Percentiles rank a stretch among this genome's conserved stretches.
phyloP scores from a whole-genome alignment of 2,888 invertebrate genomes.

The Emmelina monodactyla region DNA sequence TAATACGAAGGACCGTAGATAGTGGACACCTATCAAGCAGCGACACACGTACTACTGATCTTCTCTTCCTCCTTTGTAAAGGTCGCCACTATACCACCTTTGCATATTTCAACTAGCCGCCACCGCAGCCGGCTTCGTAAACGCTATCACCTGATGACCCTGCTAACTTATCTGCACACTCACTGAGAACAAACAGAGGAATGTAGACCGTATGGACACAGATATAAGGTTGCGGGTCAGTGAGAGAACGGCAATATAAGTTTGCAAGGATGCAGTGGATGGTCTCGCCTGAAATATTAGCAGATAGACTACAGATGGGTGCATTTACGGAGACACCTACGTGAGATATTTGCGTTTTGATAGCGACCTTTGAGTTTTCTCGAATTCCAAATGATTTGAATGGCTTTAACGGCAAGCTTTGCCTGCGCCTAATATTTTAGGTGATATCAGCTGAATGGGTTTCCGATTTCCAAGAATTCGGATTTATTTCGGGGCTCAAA shows the following conservation, averaged over 20 bases:
- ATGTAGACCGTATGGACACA: background rate
- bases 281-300: slow-evolving; percentile 54
- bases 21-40: no score
- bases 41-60: slow-evolving; percentile 4
- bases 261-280: slow-evolving; percentile 25
- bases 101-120: slow-evolving; percentile 58
- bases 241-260: slow-evolving; percentile 10
- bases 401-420: slow-evolving; percentile 8
- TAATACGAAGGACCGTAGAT: no score
- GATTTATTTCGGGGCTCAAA: no score
- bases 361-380: slow-evolving; percentile 39
- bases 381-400: slow-evolving; percentile 5
- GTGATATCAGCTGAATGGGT: background rate
- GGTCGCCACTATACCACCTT: slow-evolving; percentile 54
- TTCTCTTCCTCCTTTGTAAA: slow-evolving; percentile 51
- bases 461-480: no score
- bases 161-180: background rate
- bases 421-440: background rate
- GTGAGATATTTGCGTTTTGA: slow-evolving; percentile 47
- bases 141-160: slow-evolving; percentile 37
- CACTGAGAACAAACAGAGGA: background rate
- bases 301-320: slow-evolving; percentile 45
- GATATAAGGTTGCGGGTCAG: background rate
- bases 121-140: slow-evolving; percentile 49
- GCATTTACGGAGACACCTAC: slow-evolving; percentile 40